Conservation (phyloP, 1,140 invertebrate genomes). For the Anadara kagoshimensis region DNA sequence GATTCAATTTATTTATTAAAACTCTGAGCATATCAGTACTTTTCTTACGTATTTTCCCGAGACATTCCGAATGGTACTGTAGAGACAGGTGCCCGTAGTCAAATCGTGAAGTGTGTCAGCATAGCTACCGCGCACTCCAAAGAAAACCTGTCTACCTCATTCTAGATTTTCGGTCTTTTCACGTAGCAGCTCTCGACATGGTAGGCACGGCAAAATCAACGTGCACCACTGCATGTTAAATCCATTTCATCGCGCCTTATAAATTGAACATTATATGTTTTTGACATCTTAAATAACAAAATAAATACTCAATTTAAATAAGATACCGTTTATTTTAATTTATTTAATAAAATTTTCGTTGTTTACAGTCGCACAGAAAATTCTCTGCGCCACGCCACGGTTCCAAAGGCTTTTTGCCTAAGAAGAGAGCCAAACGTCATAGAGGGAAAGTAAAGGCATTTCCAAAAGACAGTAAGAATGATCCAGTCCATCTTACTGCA, state of each 20-base stretch:
- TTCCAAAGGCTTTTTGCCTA: constrained; percentile 99
- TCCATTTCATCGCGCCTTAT: not conserved
- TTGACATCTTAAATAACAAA: not conserved
- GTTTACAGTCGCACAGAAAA: constrained; percentile 97
- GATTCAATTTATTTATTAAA: too few relatives aligned
- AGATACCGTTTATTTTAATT: not conserved
- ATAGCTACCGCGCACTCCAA: too few relatives aligned
- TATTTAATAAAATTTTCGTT: constrained; percentile 26
- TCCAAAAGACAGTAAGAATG: constrained; percentile 97
- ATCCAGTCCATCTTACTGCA: constrained; percentile 98
- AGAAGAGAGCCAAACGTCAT: constrained; percentile 95
- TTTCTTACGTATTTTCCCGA: too few relatives aligned
- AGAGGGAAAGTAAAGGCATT: constrained; percentile 99
- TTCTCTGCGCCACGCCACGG: constrained; percentile 99
- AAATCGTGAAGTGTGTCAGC: too few relatives aligned
- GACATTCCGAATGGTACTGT: too few relatives aligned
- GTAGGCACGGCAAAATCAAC: constrained; percentile 20
- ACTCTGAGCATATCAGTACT: too few relatives aligned
- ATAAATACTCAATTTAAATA: not conserved
- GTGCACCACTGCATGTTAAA: too few relatives aligned
- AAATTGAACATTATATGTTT: not conserved
- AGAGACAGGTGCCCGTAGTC: too few relatives aligned
- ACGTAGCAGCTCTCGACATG: constrained; percentile 36
- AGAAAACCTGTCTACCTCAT: too few relatives aligned
- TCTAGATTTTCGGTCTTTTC: constrained; percentile 21